These are phyloP conservation scores for Prolemur simus DNA, from an alignment of 2,113 vertebrate species.

Conservation along the genomic window DNA sequence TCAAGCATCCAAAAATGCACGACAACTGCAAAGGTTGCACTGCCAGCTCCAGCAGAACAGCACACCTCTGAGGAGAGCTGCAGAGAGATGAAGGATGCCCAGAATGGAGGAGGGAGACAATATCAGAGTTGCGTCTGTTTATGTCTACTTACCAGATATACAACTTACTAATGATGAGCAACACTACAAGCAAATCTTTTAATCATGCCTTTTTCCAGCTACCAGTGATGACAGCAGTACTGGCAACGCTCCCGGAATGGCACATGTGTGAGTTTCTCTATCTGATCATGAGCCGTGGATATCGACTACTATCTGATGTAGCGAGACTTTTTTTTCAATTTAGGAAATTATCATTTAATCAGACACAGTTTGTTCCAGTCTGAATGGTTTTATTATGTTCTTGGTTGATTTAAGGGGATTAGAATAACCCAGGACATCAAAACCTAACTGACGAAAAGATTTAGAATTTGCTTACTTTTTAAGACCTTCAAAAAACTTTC, in stretches of 20 bases:
- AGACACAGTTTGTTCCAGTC: not conserved
- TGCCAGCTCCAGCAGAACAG: not conserved
- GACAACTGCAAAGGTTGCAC: not conserved
- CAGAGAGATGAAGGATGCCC: not conserved
- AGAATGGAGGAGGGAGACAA: not conserved
- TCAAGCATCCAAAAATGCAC: not conserved
- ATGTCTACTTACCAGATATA: not conserved
- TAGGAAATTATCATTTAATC: conserved; percentile 16
- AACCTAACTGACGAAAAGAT: not conserved
- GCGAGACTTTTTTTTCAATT: not conserved
- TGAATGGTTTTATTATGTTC: conserved; percentile 9
- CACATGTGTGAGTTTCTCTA: not conserved
- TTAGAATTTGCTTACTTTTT: not conserved
- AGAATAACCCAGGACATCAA: not conserved
- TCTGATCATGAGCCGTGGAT: not conserved
- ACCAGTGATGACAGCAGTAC: not conserved
- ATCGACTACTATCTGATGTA: not conserved
- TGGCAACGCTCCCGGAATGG: not conserved
- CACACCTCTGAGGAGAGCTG: not conserved
- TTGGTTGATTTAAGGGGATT: not conserved
- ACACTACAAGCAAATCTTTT: not conserved
- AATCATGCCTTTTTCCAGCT: not conserved
- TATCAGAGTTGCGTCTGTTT: not conserved
- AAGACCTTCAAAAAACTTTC: not conserved
- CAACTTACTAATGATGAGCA: not conserved